Base-by-base conservation (phyloP, 1,140 invertebrate species). In the Pissodes strobi region DNA sequence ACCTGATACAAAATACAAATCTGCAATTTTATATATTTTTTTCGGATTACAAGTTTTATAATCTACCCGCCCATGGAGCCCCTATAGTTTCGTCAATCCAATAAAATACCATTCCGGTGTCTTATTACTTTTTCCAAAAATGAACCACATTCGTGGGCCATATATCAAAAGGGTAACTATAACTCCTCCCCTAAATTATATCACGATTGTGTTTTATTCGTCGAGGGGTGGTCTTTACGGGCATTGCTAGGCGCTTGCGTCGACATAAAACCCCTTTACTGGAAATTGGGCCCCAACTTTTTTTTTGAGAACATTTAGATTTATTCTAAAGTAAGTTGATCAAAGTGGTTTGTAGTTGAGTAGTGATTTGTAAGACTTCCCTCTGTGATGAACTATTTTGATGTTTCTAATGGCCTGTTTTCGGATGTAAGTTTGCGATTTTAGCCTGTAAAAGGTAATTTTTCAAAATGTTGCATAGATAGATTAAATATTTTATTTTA, bases 351-450 rank as follows among this genome's bases (percentile, higher is more conserved):
- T 9, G 25, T 3, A 5, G 4, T 3, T 5, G 25, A 27, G 9
- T 27, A 5, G 3, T 27, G 9, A 5, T 27, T 27, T 27, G 25
- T 27, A 9, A 5, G 25, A 27, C 9, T 27, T 27, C 25, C 9
- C 25, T 46, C 51, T 63, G 51, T 43, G 52, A 63, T 55, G 49
- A 51, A 63, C 43, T 62, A 45, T 52, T 39, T 62, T n/a, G 51
- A 55, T 56, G 13, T 53, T 13, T 22, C 30, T 8, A 49, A 21
- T 39, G 57, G 45, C 15, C 0, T 34, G 3, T 9, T 19, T 38
- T 63, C 60, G 39, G 60, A 63, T 49, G 60, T 63, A 63, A 63
- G 60, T 63, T 63, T n/a, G n/a, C n/a, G n/a, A n/a, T n/a, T n/a
- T n/a, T n/a, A n/a, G n/a, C n/a, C n/a, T n/a, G n/a, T n/a, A n/a